phyloP scores from a whole-genome alignment of 2,797 vertebrate species.

The Lateolabrax maculatus region DNA sequence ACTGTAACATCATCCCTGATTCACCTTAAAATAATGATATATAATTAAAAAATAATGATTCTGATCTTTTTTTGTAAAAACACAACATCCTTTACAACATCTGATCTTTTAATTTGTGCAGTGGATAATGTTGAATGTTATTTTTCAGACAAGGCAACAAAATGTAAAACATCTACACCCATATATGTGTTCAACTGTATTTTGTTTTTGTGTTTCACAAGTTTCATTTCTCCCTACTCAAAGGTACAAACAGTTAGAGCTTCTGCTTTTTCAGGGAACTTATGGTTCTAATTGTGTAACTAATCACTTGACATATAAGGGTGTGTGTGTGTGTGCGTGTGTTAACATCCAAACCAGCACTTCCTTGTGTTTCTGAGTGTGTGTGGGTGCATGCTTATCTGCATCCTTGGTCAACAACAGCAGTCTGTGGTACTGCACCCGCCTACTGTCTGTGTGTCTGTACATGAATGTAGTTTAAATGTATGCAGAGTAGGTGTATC shows the following conservation, averaged over 20 bases:
- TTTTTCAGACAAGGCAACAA: neutral
- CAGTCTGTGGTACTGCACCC: conserved; percentile 27
- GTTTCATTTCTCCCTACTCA: conserved; percentile 75
- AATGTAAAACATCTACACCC: conserved; percentile 5
- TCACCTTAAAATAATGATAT: neutral
- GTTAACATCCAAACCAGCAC: conserved; percentile 47
- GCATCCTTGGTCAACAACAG: conserved; percentile 49
- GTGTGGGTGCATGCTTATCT: conserved; percentile 54
- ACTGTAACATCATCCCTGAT: too few species aligned
- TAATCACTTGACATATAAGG: conserved; percentile 63
- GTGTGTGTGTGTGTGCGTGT: conserved; percentile 24
- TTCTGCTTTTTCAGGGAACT: conserved; percentile 75
- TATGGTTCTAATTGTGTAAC: conserved; percentile 71
- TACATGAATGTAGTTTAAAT: conserved; percentile 28
- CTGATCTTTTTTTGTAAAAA: neutral
- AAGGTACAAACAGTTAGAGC: conserved; percentile 54
- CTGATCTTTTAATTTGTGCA: too few species aligned
- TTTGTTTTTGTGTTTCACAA: conserved; percentile 39
- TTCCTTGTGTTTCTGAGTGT: conserved; percentile 47
- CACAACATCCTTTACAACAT: too few species aligned
- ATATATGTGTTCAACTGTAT: conserved; percentile 4
- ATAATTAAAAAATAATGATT: too few species aligned
- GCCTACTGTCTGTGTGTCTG: conserved; percentile 26
- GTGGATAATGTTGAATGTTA: neutral
- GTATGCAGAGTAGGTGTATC: conserved; percentile 18